Evolutionary conservation across 2,113 vertebrate species (phyloP).

Genomic region (Podiceps cristatus): DNA sequence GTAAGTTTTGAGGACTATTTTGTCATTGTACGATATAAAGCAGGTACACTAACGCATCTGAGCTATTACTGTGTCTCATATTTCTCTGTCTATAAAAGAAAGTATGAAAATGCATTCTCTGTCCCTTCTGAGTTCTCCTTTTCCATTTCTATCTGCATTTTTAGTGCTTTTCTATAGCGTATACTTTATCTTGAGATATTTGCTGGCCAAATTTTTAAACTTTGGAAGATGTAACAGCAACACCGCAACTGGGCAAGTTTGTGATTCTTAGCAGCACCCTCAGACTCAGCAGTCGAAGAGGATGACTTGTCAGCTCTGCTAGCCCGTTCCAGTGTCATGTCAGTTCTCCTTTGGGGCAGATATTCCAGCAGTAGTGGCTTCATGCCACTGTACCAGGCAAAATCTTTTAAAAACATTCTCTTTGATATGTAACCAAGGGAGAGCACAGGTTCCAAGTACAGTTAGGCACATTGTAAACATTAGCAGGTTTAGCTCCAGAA

Average conservation of each 20-base stretch:
- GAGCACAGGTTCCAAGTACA: not conserved
- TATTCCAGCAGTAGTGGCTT: not conserved
- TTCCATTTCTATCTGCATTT: not conserved
- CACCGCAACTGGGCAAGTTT: not conserved
- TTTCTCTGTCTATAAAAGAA: not conserved
- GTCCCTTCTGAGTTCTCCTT: not conserved
- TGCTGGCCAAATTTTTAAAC: not conserved
- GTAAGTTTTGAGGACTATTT: not conserved
- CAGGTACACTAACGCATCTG: not conserved
- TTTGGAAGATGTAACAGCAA: not conserved
- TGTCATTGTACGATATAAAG: not conserved
- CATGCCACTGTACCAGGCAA: not conserved
- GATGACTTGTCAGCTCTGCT: not conserved
- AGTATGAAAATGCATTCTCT: not conserved
- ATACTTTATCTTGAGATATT: not conserved
- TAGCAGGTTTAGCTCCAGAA: not conserved
- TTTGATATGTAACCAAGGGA: not conserved
- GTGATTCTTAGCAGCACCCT: not conserved
- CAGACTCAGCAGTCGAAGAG: not conserved
- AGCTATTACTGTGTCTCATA: not conserved
- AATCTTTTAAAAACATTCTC: not conserved
- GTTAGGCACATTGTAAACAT: not conserved
- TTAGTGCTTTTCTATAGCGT: not conserved
- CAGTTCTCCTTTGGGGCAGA: not conserved
- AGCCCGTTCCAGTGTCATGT: not conserved